Percentiles rank a stretch among this genome's conserved stretches.
Conservation (phyloP, 2,888 invertebrate species). For the Lepidocyrtoides sp. region DNA sequence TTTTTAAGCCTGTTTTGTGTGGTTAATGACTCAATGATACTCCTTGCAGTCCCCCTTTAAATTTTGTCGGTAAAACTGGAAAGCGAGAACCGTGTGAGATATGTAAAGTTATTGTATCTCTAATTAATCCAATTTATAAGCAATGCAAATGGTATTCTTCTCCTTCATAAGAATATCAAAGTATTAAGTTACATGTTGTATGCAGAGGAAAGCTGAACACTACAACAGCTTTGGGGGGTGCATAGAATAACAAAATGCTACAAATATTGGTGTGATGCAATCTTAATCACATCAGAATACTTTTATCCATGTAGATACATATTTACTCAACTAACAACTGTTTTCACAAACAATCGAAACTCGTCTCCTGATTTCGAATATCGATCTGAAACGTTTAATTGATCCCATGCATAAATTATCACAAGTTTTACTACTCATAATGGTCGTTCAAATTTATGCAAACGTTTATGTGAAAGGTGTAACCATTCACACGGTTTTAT, state of each 20-base stretch:
- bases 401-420: slow-evolving; percentile 33
- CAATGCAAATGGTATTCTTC: not conserved
- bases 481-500: slow-evolving; percentile 62
- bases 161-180: not conserved
- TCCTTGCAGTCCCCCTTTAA: too few relatives aligned
- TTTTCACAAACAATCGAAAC: not conserved
- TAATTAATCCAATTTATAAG: not conserved
- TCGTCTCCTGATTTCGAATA: not conserved
- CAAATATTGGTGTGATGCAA: too few relatives aligned
- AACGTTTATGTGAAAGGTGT: slow-evolving; percentile 43
- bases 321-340: not conserved
- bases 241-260: not conserved
- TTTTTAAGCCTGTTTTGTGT: too few relatives aligned
- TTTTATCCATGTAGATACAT: not conserved
- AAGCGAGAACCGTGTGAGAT: slow-evolving; percentile 37
- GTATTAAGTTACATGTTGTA: not conserved
- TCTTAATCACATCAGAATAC: too few relatives aligned
- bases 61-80: too few relatives aligned
- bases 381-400: slow-evolving; percentile 37
- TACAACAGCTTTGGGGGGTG: too few relatives aligned
- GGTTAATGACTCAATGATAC: too few relatives aligned
- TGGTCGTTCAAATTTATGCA: slow-evolving; percentile 5
- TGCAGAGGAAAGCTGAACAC: not conserved
- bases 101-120: not conserved
- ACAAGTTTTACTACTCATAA: not conserved